These are phyloP conservation scores for Phylloscopus whistleri DNA, from an alignment of 2,113 vertebrate genomes.

Conservation along the genomic window DNA sequence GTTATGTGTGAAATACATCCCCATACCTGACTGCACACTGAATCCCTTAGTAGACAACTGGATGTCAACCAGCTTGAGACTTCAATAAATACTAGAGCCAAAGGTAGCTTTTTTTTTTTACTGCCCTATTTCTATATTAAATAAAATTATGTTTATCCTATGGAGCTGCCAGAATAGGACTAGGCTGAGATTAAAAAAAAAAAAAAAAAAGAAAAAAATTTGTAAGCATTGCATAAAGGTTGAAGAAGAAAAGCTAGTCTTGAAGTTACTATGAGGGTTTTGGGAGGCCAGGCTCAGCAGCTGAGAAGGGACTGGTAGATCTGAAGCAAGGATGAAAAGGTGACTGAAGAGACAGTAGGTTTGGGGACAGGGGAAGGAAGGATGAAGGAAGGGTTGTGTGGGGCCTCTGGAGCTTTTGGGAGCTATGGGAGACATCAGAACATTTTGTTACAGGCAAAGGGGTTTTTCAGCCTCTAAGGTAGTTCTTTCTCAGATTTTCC, in stretches of 20 bases:
- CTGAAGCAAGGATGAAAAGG: not conserved
- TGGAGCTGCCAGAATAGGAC: not conserved
- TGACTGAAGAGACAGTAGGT: fast-evolving
- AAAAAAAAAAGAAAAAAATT: not conserved
- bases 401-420: not conserved
- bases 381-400: not conserved
- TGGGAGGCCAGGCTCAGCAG: not conserved
- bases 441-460: not conserved
- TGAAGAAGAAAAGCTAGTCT: not conserved
- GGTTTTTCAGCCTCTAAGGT: not conserved
- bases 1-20: not conserved
- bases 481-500: not conserved
- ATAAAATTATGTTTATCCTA: not conserved
- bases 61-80: not conserved
- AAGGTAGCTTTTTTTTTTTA: not conserved
- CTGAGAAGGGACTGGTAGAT: not conserved
- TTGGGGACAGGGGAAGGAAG: not conserved
- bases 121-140: not conserved
- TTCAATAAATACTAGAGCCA: not conserved
- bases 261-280: not conserved
- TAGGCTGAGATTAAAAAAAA: not conserved
- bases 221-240: not conserved
- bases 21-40: not conserved
- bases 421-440: not conserved
- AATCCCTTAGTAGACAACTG: not conserved